Conservation (phyloP, 2,797 vertebrate species). For the Sardinella longiceps region DNA sequence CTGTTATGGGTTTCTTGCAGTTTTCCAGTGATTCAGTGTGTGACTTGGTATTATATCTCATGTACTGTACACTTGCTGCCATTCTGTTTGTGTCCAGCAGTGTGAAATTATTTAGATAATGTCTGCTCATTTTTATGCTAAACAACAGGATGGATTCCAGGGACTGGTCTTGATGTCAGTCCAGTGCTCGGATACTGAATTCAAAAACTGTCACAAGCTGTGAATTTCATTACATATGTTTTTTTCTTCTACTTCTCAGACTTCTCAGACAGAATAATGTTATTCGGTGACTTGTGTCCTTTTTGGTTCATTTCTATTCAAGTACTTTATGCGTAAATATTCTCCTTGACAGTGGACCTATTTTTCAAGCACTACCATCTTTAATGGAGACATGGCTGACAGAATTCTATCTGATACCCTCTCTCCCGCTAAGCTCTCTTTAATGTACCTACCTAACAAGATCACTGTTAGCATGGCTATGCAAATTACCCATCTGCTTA, state of each 20-base stretch:
- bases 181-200: neutral
- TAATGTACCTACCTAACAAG: conserved; percentile 52
- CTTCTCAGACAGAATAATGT: neutral
- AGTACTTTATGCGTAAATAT: neutral
- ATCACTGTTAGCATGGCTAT: conserved; percentile 45
- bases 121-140: neutral
- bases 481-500: conserved; percentile 58
- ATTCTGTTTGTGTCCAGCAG: neutral
- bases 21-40: neutral
- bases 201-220: neutral
- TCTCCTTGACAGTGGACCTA: neutral
- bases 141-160: conserved; percentile 13
- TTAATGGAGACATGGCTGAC: conserved; percentile 31
- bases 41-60: neutral
- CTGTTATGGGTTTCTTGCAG: neutral
- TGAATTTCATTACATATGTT: neutral
- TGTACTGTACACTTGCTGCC: neutral
- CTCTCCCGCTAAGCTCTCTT: conserved; percentile 50
- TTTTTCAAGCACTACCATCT: conserved; percentile 4
- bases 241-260: neutral
- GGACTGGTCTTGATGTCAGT: neutral
- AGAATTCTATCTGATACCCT: conserved; percentile 32
- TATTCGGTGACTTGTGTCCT: neutral
- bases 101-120: neutral
- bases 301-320: neutral